Evolutionary conservation across 2,888 invertebrate species (phyloP).

Genomic region (Lycaena phlaeas): DNA sequence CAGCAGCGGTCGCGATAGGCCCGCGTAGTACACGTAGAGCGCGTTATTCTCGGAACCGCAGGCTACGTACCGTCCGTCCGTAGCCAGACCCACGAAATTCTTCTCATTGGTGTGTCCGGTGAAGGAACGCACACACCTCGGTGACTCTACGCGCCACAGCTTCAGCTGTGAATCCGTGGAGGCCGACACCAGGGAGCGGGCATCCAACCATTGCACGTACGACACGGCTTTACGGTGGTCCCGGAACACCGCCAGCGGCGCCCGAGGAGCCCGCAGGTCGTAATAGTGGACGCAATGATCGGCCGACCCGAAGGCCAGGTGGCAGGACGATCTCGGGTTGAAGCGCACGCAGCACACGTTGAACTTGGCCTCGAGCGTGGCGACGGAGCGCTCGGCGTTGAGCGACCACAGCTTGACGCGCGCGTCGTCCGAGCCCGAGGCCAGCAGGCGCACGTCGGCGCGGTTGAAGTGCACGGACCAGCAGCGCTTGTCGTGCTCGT

Average conservation of each 20-base stretch:
- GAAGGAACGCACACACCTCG: slow-evolving; percentile 87
- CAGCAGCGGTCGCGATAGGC: slow-evolving; percentile 88
- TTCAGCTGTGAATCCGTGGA: slow-evolving; percentile 93
- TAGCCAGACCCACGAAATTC: slow-evolving; percentile 95
- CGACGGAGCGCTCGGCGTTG: slow-evolving; percentile 85
- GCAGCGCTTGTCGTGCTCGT: slow-evolving; percentile 94
- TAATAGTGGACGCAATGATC: slow-evolving; percentile 98
- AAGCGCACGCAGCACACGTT: slow-evolving; percentile 95
- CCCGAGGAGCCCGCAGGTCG: slow-evolving; percentile 88
- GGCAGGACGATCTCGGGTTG: slow-evolving; percentile 79
- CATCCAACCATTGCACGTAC: slow-evolving; percentile 92
- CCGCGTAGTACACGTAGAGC: slow-evolving; percentile 92
- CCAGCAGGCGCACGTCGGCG: slow-evolving; percentile 90
- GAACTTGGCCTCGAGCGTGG: slow-evolving; percentile 92
- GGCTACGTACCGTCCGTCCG: slow-evolving; percentile 92
- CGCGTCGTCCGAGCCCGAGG: slow-evolving; percentile 92
- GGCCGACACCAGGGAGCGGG: slow-evolving; percentile 89
- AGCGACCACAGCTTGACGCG: slow-evolving; percentile 94
- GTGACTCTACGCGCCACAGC: slow-evolving; percentile 89
- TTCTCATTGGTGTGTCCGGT: slow-evolving; percentile 95
- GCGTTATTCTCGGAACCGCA: slow-evolving; percentile 97
- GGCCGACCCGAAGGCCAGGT: slow-evolving; percentile 95
- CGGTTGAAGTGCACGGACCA: slow-evolving; percentile 97
- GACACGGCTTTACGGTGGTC: slow-evolving; percentile 96
- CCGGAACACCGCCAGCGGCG: slow-evolving; percentile 86